Base-by-base conservation (phyloP, 2,113 vertebrate genomes). In the Lynx canadensis region DNA sequence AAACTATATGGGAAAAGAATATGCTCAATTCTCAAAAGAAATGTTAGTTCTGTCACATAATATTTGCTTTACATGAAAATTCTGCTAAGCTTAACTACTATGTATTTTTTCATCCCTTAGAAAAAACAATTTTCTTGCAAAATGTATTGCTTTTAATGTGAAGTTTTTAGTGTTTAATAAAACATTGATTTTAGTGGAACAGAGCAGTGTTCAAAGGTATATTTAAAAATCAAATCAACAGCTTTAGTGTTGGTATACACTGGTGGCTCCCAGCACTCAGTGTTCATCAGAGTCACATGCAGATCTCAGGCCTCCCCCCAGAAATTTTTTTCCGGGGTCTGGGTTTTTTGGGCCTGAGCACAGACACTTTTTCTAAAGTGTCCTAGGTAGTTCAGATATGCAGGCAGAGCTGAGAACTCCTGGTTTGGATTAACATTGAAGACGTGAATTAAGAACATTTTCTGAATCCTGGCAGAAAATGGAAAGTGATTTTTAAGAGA, bases 371-470 rank as follows among this genome's bases (percentile, higher is more conserved):
- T 82, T 69, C 74, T 7, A 71, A 74, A 95, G 7, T 1, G 18
- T 18, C 31, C 29, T 16, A 74, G 14, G 69, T 94, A 25, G 69
- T 76, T 23, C 4, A 10, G 50, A 69, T 41, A 11, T 89, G 33
- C 25, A 96, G 41, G 13, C 7, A 52, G 6, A 7, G 31, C 29
- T 73, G 48, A 91, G 41, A 85, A 89, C 7, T 23, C 33, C 23
- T 80, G 14, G 14, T 80, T 95, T 25, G 52, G 15, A 45, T 71
- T 91, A 97, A 73, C 96, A n/a, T 13, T 31, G 82, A 94, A 85
- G 45, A 65, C 71, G 33, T 73, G 23, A 89, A 89, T 94, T 91
- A 73, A 84, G 19, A 93, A 83, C 12, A 93, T 13, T 29, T 84
- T 0, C 9, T 91, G 66, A 95, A 73, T 76, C 85, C 7, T 11